phyloP scores from a whole-genome alignment of 92 coral and sea anemone species.

The Epizoanthus scotinus region DNA sequence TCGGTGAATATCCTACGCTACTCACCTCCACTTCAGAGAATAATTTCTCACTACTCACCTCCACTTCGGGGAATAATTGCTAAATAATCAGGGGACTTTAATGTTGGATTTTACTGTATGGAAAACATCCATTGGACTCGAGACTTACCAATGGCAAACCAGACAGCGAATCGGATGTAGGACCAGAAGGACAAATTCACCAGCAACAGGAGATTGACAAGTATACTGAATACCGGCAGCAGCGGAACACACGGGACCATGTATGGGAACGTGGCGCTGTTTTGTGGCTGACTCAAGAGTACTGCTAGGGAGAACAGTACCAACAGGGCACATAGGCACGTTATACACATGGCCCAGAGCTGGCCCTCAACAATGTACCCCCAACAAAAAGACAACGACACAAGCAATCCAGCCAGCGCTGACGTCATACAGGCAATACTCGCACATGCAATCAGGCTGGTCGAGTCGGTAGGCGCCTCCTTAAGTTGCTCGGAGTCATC shows the following conservation, averaged over 20 bases:
- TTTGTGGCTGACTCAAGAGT: slow-evolving; percentile 20
- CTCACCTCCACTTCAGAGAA: too few species aligned
- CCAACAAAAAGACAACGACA: slow-evolving; percentile 1
- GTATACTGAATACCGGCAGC: slow-evolving; percentile 13
- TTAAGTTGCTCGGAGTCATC: neutral
- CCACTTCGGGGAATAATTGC: too few species aligned
- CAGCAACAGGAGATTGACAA: slow-evolving; percentile 14
- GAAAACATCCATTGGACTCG: too few species aligned
- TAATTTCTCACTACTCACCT: too few species aligned
- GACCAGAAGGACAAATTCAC: slow-evolving; percentile 22
- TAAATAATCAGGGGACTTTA: too few species aligned
- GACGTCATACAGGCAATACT: slow-evolving; percentile 23
- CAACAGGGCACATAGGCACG: slow-evolving; percentile 17
- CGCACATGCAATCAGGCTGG: slow-evolving; percentile 7
- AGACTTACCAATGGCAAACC: slow-evolving; percentile 2
- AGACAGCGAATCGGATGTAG: neutral
- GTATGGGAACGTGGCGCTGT: slow-evolving; percentile 31
- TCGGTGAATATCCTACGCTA: too few species aligned
- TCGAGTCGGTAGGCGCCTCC: neutral
- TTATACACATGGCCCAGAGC: neutral
- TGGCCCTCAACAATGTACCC: neutral
- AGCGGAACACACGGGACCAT: slow-evolving; percentile 36
- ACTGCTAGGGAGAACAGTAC: slow-evolving; percentile 13
- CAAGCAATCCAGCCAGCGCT: slow-evolving; percentile 5
- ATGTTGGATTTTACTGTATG: too few species aligned